These are phyloP conservation scores for Orcinus orca DNA, from an alignment of 2,113 vertebrate genomes.

Conservation along the genomic window DNA sequence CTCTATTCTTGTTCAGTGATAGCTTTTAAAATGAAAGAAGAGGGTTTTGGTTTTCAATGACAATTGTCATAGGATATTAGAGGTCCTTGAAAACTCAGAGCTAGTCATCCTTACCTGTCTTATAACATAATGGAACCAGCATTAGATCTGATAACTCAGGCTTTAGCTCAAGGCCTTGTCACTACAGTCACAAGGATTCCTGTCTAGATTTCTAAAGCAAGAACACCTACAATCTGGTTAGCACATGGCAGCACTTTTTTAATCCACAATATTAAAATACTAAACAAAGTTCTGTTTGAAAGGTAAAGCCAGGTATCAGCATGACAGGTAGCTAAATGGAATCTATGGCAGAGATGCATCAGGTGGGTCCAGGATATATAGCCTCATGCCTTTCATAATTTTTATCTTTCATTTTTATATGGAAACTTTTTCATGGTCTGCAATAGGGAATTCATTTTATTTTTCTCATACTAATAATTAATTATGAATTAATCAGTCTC, in stretches of 20 bases:
- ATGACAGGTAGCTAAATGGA: not conserved
- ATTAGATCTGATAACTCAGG: conserved; percentile 65
- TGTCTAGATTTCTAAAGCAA: conserved; percentile 6
- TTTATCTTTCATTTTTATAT: not conserved
- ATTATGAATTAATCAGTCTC: not conserved
- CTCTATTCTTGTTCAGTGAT: conserved; percentile 76
- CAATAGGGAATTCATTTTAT: not conserved
- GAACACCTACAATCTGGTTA: not conserved
- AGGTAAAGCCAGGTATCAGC: not conserved
- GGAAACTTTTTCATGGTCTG: not conserved
- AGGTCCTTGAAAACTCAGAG: conserved; percentile 66
- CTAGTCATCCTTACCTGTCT: conserved; percentile 67
- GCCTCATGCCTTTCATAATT: not conserved
- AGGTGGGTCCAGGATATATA: not conserved
- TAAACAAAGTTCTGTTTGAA: not conserved
- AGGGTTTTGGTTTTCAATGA: conserved; percentile 57
- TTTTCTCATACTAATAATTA: not conserved
- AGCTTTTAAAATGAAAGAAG: conserved; percentile 73
- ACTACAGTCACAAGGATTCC: conserved; percentile 40
- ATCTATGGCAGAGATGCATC: not conserved
- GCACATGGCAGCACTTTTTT: not conserved
- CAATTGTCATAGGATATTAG: conserved; percentile 75
- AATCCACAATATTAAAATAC: not conserved
- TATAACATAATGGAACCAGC: conserved; percentile 62
- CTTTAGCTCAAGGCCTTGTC: conserved; percentile 52